Evolutionary conservation across 2,113 vertebrate species (phyloP), one percentile per base, ranked within the genome.

Genomic region (Sprattus sprattus): DNA sequence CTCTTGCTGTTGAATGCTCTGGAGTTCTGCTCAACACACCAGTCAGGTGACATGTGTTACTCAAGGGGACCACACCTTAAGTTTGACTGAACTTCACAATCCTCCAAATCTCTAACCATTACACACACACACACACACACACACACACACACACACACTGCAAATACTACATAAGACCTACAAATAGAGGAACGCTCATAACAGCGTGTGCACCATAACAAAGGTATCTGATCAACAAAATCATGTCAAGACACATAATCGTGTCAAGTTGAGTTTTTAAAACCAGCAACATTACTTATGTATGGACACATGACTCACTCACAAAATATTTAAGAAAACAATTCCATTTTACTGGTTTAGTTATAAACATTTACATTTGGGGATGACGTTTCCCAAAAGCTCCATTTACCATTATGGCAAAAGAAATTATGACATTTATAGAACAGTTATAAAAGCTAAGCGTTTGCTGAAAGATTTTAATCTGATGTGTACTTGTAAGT

Each of bases 11-110:
- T 67, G n/a, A 11, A 1, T 67, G 64, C n/a, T 22, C 18, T 67
- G 7, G 64, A 25, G 64, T 67, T 67, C 28, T 28, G 64, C 28
- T 39, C 0, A 78, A 32, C n/a, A 28, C 28, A 39, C 4, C 71
- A 78, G 71, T 39, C 71, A 78, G 3, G 71, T 78, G 71, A 78
- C 11, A 5, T 15, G 32, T 44, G 13, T 78, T 78, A 78, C 13
- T 78, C 71, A 32, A 78, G 25, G 28, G 71, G 39, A 4, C 11
- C 71, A 78, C 32, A 39, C 10, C 71, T 39, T 78, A 10, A 15
- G 71, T 78, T 32, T 78, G 71, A 44, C 71, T 78, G 13, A 28
- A 28, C 71, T 78, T 39, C 71, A 11, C 71, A 78, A 78, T 78
- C 71, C 71, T 78, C 28, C 32, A 16, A 16, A 39, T 78, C 71